Evolutionary conservation across 2,113 vertebrate species (phyloP).

Genomic region (Asarcornis scutulata): DNA sequence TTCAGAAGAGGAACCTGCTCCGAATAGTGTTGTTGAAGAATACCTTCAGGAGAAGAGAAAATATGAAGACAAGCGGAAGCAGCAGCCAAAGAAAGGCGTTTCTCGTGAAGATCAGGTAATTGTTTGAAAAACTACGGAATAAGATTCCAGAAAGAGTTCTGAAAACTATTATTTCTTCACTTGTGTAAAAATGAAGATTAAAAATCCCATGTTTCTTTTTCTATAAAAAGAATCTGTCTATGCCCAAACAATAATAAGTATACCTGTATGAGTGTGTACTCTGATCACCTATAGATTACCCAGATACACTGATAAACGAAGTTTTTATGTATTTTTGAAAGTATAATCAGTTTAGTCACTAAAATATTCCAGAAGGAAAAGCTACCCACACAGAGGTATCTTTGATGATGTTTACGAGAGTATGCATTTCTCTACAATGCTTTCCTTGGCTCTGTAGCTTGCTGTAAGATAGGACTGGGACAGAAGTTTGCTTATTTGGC

Average conservation of each 20-base stretch:
- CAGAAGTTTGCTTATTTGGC: neutral
- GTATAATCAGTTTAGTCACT: neutral
- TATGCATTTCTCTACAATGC: neutral
- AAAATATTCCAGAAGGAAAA: neutral
- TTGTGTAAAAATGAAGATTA: neutral
- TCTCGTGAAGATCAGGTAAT: conserved; percentile 86
- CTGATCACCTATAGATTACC: neutral
- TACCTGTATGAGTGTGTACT: neutral
- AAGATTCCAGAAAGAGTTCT: neutral
- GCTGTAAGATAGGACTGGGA: neutral
- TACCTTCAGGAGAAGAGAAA: conserved; percentile 91
- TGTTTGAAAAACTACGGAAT: neutral
- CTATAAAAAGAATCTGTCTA: neutral
- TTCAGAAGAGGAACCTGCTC: conserved; percentile 76
- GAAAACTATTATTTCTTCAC: neutral
- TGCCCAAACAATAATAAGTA: neutral
- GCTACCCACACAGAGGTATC: neutral
- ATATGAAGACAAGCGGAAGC: conserved; percentile 87
- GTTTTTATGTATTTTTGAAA: neutral
- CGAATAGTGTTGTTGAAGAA: conserved; percentile 87
- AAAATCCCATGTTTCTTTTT: neutral
- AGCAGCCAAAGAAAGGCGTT: conserved; percentile 83
- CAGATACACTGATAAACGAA: neutral
- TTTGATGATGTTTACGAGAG: neutral
- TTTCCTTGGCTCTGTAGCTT: neutral